Conservation (phyloP, 2,888 invertebrate species). For the Ichneumon xanthorius region DNA sequence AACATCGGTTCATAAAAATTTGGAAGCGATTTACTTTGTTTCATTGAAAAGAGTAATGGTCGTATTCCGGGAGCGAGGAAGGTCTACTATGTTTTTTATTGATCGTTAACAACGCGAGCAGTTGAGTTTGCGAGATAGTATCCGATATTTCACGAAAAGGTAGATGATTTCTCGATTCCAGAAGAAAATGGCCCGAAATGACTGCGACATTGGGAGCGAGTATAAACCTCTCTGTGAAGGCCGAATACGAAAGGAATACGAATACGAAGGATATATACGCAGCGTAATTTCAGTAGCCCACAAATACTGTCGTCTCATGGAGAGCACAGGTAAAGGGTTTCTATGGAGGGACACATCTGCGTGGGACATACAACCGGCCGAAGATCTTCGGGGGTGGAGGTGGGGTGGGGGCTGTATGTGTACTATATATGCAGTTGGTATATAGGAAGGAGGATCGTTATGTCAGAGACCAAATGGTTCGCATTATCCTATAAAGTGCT, state of each 20-base stretch:
- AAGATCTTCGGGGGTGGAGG: constrained; percentile 52
- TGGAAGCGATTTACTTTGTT: not conserved
- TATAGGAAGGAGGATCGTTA: constrained; percentile 69
- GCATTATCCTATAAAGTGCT: constrained; percentile 75
- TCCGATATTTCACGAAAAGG: not conserved
- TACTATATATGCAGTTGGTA: constrained; percentile 14
- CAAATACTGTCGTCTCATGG: constrained; percentile 59
- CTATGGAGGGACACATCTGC: constrained; percentile 68
- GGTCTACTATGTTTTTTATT: not conserved
- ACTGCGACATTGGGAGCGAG: not conserved
- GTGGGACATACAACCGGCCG: constrained; percentile 62
- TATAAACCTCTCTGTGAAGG: not conserved
- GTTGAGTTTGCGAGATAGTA: not conserved
- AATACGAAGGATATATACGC: constrained; percentile 28
- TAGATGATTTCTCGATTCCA: not conserved
- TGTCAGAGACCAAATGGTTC: constrained; percentile 71
- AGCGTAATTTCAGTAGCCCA: constrained; percentile 57
- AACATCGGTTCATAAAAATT: not conserved
- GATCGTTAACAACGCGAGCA: not conserved
- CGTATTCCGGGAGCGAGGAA: not conserved
- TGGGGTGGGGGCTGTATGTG: constrained; percentile 15
- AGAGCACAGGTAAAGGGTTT: constrained; percentile 68
- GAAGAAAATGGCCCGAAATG: not conserved
- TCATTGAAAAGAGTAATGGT: not conserved
- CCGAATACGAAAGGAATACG: not conserved